Conservation (phyloP, 2,113 vertebrate species). For the Riparia riparia region DNA sequence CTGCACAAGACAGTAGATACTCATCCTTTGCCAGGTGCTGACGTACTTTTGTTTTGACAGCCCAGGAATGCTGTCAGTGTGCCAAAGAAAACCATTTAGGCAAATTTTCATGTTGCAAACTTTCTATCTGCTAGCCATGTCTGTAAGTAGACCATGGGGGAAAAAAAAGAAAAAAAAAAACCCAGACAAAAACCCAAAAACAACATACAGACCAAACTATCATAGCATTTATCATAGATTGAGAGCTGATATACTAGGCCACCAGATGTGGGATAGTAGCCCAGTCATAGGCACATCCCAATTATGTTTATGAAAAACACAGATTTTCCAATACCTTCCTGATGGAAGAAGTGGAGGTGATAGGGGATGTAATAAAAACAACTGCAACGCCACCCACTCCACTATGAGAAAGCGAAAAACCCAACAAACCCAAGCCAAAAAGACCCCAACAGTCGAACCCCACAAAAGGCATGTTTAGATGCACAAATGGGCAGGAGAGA, state of each 20-base stretch:
- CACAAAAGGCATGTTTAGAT: not conserved
- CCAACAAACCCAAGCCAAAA: not conserved
- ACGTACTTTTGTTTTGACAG: not conserved
- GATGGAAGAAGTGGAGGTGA: not conserved
- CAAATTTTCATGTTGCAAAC: not conserved
- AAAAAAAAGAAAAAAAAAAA: not conserved
- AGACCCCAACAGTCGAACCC: not conserved
- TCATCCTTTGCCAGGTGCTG: not conserved
- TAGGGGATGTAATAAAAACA: not conserved
- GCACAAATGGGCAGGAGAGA: not conserved
- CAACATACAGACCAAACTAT: not conserved
- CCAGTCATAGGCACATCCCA: not conserved
- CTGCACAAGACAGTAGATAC: not conserved
- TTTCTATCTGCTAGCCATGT: not conserved
- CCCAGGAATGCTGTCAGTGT: not conserved
- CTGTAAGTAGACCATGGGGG: not conserved
- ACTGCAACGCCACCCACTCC: fast-evolving
- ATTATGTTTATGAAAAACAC: not conserved
- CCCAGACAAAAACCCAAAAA: not conserved
- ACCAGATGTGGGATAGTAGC: not conserved
- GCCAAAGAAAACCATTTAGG: too few relatives aligned
- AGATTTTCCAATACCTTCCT: not conserved
- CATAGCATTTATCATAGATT: not conserved
- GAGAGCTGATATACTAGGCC: not conserved
- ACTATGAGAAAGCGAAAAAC: fast-evolving